Evolutionary conservation across 2,797 vertebrate genomes (phyloP).

Genomic region (Poecilia velifera): DNA sequence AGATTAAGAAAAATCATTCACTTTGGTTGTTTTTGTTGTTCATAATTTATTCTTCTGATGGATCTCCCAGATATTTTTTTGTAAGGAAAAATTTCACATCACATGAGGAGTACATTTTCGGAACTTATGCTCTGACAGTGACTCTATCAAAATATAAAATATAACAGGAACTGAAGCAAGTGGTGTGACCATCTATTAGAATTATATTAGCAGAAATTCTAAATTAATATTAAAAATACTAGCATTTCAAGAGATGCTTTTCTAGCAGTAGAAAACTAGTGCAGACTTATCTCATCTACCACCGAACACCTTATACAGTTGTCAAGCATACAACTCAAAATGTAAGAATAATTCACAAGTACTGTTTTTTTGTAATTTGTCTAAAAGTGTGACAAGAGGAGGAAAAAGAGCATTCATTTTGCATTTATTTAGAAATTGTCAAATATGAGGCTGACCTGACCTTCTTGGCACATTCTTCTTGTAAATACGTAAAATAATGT

Average conservation of each 20-base stretch:
- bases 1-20: no score
- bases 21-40: no score
- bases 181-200: neutral
- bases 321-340: neutral
- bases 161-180: neutral
- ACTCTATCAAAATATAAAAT: neutral
- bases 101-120: neutral
- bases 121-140: neutral
- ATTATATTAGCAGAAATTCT: neutral
- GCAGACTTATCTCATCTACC: no score
- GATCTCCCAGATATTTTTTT: no score
- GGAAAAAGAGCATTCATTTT: no score
- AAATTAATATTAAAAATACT: neutral
- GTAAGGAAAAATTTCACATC: neutral
- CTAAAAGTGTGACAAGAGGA: no score
- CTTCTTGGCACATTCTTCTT: neutral
- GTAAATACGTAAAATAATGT: neutral
- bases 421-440: no score
- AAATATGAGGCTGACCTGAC: no score
- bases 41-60: no score
- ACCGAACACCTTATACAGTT: neutral
- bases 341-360: no score
- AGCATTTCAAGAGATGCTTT: neutral
- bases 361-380: no score
- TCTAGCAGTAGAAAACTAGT: no score